phyloP scores from a whole-genome alignment of 30 jellyfish, hydroid and myxozoan genomes.

The Phacellophora camtschatica region DNA sequence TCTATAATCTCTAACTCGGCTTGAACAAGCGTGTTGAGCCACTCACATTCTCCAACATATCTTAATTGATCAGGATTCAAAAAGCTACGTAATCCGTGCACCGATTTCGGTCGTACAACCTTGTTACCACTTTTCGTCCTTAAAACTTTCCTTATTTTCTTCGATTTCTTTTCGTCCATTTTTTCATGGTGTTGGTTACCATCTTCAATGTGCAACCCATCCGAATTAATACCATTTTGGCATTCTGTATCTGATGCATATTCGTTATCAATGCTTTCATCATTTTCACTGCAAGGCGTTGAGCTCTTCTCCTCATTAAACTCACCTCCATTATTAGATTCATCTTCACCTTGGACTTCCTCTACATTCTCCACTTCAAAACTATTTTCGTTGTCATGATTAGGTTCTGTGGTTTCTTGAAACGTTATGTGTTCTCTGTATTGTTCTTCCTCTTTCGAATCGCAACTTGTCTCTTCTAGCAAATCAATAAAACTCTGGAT shows the following conservation, averaged over 20 bases:
- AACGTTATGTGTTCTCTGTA: slow-evolving; percentile 1
- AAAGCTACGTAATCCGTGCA: slow-evolving; percentile 49
- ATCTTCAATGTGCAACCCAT: too few species aligned
- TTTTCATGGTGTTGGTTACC: too few species aligned
- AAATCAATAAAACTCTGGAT: slow-evolving; percentile 25
- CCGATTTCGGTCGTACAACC: slow-evolving; percentile 45
- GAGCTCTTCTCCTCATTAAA: too few species aligned
- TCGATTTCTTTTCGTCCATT: neutral
- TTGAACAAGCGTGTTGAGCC: slow-evolving; percentile 58
- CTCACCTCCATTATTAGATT: too few species aligned
- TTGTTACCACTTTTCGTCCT: slow-evolving; percentile 49
- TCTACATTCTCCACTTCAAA: neutral
- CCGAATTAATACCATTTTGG: too few species aligned
- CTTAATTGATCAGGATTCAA: slow-evolving; percentile 24
- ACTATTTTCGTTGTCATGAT: neutral
- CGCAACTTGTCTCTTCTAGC: slow-evolving; percentile 60
- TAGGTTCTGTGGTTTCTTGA: too few species aligned
- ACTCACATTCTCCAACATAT: slow-evolving; percentile 54
- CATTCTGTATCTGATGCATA: too few species aligned
- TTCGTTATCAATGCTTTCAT: too few species aligned
- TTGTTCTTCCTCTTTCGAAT: slow-evolving; percentile 38
- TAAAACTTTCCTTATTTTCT: slow-evolving; percentile 34
- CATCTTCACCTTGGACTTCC: too few species aligned
- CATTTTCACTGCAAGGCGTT: too few species aligned
- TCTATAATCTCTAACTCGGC: slow-evolving; percentile 46